These are phyloP conservation scores for Plotosus lineatus DNA, from an alignment of 2,113 vertebrate genomes.

Conservation along the genomic window DNA sequence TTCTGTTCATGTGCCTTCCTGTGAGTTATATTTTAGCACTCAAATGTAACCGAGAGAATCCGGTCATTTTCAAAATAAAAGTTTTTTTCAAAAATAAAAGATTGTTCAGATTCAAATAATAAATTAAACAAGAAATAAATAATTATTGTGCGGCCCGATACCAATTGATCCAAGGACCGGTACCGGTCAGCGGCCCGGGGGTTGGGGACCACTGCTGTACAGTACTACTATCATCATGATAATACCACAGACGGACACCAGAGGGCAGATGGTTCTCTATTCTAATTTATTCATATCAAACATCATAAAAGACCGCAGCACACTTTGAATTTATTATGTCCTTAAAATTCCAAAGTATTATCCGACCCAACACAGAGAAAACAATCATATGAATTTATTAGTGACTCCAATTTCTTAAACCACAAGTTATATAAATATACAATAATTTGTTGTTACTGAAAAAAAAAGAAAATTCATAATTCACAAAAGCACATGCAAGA, in stretches of 20 bases:
- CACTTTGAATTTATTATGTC: neutral
- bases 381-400: neutral
- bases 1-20: too few relatives aligned
- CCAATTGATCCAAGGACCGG: too few relatives aligned
- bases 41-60: too few relatives aligned
- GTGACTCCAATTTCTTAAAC: neutral
- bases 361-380: neutral
- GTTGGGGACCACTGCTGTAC: too few relatives aligned
- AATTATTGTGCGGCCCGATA: too few relatives aligned
- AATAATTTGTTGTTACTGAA: neutral
- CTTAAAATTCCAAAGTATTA: neutral
- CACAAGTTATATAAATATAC: neutral
- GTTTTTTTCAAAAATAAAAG: too few relatives aligned
- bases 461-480: neutral
- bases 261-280: neutral
- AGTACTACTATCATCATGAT: too few relatives aligned
- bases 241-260: neutral
- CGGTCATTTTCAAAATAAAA: too few relatives aligned
- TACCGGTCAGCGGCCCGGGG: too few relatives aligned
- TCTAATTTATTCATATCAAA: constrained; percentile 1
- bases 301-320: neutral
- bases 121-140: too few relatives aligned
- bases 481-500: neutral
- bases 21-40: too few relatives aligned
- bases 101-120: too few relatives aligned